Conservation (phyloP, 2,797 vertebrate genomes). For the Coregonus suidteri region DNA sequence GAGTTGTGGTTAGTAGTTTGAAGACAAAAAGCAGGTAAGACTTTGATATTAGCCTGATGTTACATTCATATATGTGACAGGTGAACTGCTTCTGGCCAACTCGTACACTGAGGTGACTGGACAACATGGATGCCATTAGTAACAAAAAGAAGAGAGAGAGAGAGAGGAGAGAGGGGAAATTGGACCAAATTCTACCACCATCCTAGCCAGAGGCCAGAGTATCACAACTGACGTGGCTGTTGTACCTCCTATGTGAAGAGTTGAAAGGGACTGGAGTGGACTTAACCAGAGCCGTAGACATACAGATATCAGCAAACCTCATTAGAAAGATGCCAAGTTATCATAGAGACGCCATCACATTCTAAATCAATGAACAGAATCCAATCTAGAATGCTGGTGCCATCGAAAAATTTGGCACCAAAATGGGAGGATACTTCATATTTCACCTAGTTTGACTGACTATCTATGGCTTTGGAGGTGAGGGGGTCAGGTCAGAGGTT, state of each 20-base stretch:
- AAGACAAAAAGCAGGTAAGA: too few relatives aligned
- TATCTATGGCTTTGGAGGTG: conserved; percentile 28
- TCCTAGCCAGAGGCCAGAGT: conserved; percentile 17
- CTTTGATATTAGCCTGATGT: background rate
- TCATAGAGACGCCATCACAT: background rate
- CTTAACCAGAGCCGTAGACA: background rate
- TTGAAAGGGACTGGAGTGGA: background rate
- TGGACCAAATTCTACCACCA: background rate
- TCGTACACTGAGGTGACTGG: background rate
- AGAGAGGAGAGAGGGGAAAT: conserved; percentile 12
- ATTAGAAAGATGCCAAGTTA: background rate
- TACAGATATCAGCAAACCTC: background rate
- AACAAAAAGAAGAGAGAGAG: conserved; percentile 15
- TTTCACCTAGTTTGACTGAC: conserved; percentile 33
- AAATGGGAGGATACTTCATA: background rate
- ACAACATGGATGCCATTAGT: conserved; percentile 7
- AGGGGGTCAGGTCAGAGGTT: background rate
- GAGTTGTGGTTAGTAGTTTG: too few relatives aligned
- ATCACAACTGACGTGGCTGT: background rate
- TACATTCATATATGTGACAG: background rate
- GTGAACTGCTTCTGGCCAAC: background rate
- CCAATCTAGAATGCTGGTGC: too few relatives aligned
- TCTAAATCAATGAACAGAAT: too few relatives aligned
- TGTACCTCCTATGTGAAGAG: background rate
- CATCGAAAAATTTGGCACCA: too few relatives aligned